Conservation (phyloP, 2,113 vertebrate species). For the Sus scrofa region DNA sequence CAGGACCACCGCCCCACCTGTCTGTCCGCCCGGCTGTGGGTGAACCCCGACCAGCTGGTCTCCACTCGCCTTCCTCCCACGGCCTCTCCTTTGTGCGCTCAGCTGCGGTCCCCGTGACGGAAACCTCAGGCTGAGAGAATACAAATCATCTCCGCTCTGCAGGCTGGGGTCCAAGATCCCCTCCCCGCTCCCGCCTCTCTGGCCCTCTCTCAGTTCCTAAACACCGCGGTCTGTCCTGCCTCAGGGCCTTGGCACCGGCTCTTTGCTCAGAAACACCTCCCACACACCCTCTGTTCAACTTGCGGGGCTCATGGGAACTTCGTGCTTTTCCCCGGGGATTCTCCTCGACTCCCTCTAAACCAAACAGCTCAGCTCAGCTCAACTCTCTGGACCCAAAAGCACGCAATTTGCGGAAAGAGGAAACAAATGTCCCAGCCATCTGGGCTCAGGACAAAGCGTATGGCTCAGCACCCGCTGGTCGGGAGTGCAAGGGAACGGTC, state of each 20-base stretch:
- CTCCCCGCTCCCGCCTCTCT: not conserved
- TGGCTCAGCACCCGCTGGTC: accelerated
- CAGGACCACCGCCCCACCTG: accelerated
- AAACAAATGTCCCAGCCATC: not conserved
- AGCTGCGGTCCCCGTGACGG: no score
- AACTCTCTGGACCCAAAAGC: not conserved
- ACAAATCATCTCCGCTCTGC: not conserved
- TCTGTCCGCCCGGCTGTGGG: not conserved
- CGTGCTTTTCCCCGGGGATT: not conserved
- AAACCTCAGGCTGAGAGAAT: no score
- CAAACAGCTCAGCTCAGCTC: not conserved
- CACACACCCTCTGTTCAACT: accelerated
- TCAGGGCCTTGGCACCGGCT: not conserved
- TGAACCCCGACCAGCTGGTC: accelerated
- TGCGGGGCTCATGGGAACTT: not conserved
- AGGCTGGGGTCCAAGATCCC: not conserved
- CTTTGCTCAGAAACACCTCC: no score
- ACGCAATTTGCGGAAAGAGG: not conserved
- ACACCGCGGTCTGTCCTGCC: not conserved
- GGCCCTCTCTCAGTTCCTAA: not conserved
- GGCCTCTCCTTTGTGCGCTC: not conserved
- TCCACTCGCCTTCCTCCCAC: accelerated
- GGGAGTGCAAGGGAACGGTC: not conserved
- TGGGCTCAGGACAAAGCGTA: not conserved
- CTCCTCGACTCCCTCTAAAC: conserved; percentile 18